Base-by-base conservation (phyloP, 2,797 vertebrate genomes). In the Brachymystax lenok region DNA sequence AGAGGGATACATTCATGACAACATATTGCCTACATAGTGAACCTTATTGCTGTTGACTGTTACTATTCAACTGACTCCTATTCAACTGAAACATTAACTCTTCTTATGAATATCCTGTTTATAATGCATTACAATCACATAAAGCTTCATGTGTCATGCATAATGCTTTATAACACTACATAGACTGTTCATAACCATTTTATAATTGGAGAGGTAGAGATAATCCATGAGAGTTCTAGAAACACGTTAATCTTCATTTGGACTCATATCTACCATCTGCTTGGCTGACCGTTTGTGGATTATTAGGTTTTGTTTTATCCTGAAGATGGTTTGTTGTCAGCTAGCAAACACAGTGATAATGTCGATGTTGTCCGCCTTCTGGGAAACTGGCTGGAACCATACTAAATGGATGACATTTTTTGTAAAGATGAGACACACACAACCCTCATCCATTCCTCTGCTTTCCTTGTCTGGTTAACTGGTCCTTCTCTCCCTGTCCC, bases 301-400 rank as follows among this genome's bases (percentile, higher is more conserved):
- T 40, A 10, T 40, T 40, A 40, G 8, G 40, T 10, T 40, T 40
- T 10, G 40, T 40, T 40, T 40, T 40, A 40, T 40, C 8, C 40
- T 40, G 40, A 8, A 40, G 40, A 7, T 40, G 40, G 40, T 40
- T 40, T 54, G 19, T n/a, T 59, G 54, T 59, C 19, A n/a, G 54
- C 54, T 59, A n/a, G 54, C 54, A 59, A 59, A 59, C 19, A 59
- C 54, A 59, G 5, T 59, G 6, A n/a, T 6, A 21, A 21, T 59
- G 14, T 59, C 19, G 0, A 14, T 27, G 21, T 10, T 35, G 33
- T 35, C 6, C 33, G 5, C 56, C 21, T 59, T 59, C 19, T 59
- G 19, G n/a, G 19, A 59, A 21, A 59, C 33, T 56, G 46, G 72
- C 59, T 56, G 50, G 63, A 72, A 72, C 78, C 69, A 70, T 46